Evolutionary conservation across 1,140 invertebrate species (phyloP).

Genomic region (Drosophila trapezifrons): DNA sequence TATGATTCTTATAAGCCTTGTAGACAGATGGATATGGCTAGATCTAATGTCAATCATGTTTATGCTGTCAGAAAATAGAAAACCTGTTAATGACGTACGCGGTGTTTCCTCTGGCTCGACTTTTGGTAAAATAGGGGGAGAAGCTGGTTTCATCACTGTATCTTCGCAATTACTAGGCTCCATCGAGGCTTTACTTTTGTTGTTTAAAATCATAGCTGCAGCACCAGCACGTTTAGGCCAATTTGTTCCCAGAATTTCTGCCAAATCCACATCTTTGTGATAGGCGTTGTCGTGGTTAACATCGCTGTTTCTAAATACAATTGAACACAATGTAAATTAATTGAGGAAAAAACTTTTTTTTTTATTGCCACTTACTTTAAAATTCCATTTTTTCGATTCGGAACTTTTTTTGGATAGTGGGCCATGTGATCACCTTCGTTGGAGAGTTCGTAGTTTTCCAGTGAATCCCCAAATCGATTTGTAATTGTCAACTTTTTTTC

Average conservation of each 20-base stretch:
- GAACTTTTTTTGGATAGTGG: slow-evolving; percentile 27
- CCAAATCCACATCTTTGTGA: slow-evolving; percentile 70
- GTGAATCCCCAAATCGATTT: slow-evolving; percentile 28
- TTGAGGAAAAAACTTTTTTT: neutral
- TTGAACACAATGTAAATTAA: neutral
- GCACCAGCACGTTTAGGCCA: slow-evolving; percentile 71
- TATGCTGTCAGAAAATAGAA: neutral
- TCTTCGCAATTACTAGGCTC: slow-evolving; percentile 6
- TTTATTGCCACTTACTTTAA: slow-evolving; percentile 13
- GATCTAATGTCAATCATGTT: too few species aligned
- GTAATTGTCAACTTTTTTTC: slow-evolving; percentile 42
- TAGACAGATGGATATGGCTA: too few species aligned
- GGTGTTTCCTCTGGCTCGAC: slow-evolving; percentile 16
- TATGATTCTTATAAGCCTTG: too few species aligned
- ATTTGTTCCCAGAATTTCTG: slow-evolving; percentile 80
- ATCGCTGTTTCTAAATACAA: slow-evolving; percentile 18
- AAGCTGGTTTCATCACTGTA: slow-evolving; percentile 3
- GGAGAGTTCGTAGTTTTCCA: slow-evolving; percentile 32
- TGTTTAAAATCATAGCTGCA: slow-evolving; percentile 52
- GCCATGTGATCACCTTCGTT: slow-evolving; percentile 18
- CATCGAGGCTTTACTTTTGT: slow-evolving; percentile 16
- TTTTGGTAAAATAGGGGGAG: slow-evolving; percentile 11
- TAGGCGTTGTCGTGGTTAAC: slow-evolving; percentile 30
- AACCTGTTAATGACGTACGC: slow-evolving; percentile 3
- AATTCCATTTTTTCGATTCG: slow-evolving; percentile 31